Evolutionary conservation across 2,113 vertebrate species (phyloP), one percentile per base, ranked within the genome.

Genomic region (Aleadryas rufinucha): DNA sequence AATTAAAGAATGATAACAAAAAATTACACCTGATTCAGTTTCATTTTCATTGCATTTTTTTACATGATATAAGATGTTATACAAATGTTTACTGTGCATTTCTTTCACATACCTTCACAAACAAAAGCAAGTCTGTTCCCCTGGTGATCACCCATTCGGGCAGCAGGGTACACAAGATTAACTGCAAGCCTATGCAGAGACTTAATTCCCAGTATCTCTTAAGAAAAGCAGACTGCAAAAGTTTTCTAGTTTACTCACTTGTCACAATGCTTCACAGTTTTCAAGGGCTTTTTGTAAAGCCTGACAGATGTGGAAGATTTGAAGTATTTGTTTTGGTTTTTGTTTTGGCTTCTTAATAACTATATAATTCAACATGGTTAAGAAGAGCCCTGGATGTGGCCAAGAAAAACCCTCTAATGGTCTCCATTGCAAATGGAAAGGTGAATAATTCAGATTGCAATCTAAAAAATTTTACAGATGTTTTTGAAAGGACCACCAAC

Each of bases 1-100:
- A 96, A 92, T 71, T 90, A 54, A 91, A 89, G 87, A 95, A 94
- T n/a, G 44, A 82, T 87, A 93, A 7, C 39, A 93, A 96, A 95
- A 94, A 80, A 61, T 10, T n/a, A 52, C 47, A 93, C 68, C 70
- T 89, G 44, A 41, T 37, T 65, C 69, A 19, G 11, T 75, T 84
- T 76, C 6, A 45, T 74, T 82, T 84, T 69, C 53, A 35, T 39
- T 80, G 13, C 37, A 19, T 31, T 91, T 75, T 80, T 95, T 86
- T 30, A 70, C 9, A 11, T 7, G 0, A 74, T n/a, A 57, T 24
- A 49, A 79, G 41, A 52, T 18, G n/a, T 60, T 7, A 45, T 57
- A 42, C 42, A 50, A 49, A 76, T 27, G 19, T 41, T 47, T 84
- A 44, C 33, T 44, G 20, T 30, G 28, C 17, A 70, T 77, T 91